Evolutionary conservation across 2,888 invertebrate species (phyloP).

Genomic region (Steinernema hermaphroditum): DNA sequence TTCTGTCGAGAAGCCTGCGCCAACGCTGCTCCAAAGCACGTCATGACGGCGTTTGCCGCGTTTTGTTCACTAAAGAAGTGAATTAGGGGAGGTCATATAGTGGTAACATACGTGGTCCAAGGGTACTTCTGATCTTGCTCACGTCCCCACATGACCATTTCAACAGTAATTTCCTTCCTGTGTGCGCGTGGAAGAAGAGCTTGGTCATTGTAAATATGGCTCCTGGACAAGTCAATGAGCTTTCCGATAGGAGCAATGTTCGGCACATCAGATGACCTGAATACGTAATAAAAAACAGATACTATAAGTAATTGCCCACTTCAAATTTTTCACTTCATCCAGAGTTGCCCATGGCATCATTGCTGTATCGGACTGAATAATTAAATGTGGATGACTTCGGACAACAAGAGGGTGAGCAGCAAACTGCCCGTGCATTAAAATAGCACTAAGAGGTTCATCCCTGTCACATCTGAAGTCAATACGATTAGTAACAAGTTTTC

Average conservation of each 20-base stretch:
- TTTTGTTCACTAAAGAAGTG: conserved; percentile 57
- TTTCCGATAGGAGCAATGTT: conserved; percentile 61
- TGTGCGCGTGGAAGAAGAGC: conserved; percentile 45
- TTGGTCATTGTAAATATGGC: conserved; percentile 61
- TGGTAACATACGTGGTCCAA: conserved; percentile 54
- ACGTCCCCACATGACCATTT: conserved; percentile 56
- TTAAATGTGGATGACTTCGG: conserved; percentile 61
- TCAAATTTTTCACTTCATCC: conserved; percentile 48
- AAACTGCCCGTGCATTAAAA: conserved; percentile 41
- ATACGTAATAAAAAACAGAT: neutral
- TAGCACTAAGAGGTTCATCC: conserved; percentile 52
- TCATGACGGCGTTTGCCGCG: conserved; percentile 61
- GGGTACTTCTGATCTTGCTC: conserved; percentile 65
- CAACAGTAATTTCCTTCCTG: conserved; percentile 41
- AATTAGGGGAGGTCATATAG: neutral
- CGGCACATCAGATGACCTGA: conserved; percentile 48
- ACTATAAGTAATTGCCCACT: conserved; percentile 36
- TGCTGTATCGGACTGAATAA: conserved; percentile 47
- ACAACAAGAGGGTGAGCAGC: conserved; percentile 55
- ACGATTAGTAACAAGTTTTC: conserved; percentile 6
- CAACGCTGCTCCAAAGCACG: conserved; percentile 61
- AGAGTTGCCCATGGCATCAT: conserved; percentile 44
- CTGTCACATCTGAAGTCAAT: conserved; percentile 43
- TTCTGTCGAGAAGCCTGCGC: conserved; percentile 51
- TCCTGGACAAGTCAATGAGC: conserved; percentile 55